Base-by-base conservation (phyloP, 2,888 invertebrate genomes). In the Leptinotarsa peninsularis region DNA sequence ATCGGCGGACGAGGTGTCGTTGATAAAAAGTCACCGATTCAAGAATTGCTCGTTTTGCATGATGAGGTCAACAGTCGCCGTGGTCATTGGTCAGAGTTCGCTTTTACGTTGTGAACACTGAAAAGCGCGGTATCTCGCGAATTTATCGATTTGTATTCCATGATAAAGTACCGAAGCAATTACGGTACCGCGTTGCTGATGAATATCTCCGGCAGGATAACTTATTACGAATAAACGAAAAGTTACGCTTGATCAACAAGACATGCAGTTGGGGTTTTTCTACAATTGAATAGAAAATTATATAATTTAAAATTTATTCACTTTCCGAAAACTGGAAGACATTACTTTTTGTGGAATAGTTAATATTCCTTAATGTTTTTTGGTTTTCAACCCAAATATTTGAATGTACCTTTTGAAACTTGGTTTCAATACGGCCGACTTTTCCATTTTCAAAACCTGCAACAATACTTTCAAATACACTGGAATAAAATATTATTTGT, bases 1-100 rank as follows among this genome's bases (percentile, higher is more conserved):
- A 15, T 27, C 27, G 60, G 27, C 60, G 18, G 43, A 63, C 63
- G 18, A 17, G 33, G 27, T 63, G 63, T 63, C 63, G 63, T 63
- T 63, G 63, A 63, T 63, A 63, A 63, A 63, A 63, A 63, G 63
- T 63, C 63, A n/a, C 63, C 63, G 63, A 63, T 63, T 63, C 63
- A 63, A 63, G 63, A 63, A 63, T 43, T 63, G 63, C 33, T 33
- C 63, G 63, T 63, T 63, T 63, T 63, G 63, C n/a, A 43, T 27
- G 43, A 63, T 33, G 63, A 63, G 63, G 63, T 63, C 43, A 63
- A 63, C 33, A 63, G 7, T 63, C 63, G 63, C 63, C 13, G 63
- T 63, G 33, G 63, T 33, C 63, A 63, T 63, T 63, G 63, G 63
- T 63, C 63, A 63, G 63, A 63, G 63, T 63, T 63, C 63, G 63